Base-by-base conservation (phyloP, 2,888 invertebrate genomes). In the Hypomecis punctinalis region DNA sequence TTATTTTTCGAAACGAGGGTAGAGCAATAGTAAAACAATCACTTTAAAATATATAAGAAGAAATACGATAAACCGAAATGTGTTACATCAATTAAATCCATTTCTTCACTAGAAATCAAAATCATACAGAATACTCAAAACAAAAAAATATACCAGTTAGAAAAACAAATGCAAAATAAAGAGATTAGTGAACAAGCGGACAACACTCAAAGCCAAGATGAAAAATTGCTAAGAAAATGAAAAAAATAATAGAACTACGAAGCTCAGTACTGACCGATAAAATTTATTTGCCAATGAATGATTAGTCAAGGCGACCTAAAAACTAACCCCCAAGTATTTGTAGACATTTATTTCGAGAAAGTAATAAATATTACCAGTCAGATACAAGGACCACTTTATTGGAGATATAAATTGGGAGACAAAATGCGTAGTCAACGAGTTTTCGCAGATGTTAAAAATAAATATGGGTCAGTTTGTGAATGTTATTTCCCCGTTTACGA, bases 341-440 rank as follows among this genome's bases (percentile, higher is more conserved):
- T 35, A 40, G 37, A 53, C 55, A 49, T 64, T 47, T 68, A 66
- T 68, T 68, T 68, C 37, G 47, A 66, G 58, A 61, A 37, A 51
- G 51, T 63, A 61, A 72, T 72, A 72, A 70, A 72, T 68, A 66
- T 64, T 55, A 52, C 33, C 33, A 57, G 49, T 57, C 52, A 46
- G 61, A 67, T 67, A 66, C 67, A 71, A 68, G 67, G 72, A 67
- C 67, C 45, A 57, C 54, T 67, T 65, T 64, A 65, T 68, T 69
- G 53, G 45, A 55, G 33, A 66, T 64, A 69, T 71, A 69, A 66
- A 71, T 68, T 58, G 62, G 53, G 61, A 62, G 69, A 61, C 67
- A 68, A 60, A 65, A 40, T 55, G 43, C 60, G 63, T 42, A 62
- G 59, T 57, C 57, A 62, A 63, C 61, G 61, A 58, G 58, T 66